These are phyloP conservation scores for Melanchra persicariae DNA, from an alignment of 2,888 invertebrate genomes.

Conservation along the genomic window DNA sequence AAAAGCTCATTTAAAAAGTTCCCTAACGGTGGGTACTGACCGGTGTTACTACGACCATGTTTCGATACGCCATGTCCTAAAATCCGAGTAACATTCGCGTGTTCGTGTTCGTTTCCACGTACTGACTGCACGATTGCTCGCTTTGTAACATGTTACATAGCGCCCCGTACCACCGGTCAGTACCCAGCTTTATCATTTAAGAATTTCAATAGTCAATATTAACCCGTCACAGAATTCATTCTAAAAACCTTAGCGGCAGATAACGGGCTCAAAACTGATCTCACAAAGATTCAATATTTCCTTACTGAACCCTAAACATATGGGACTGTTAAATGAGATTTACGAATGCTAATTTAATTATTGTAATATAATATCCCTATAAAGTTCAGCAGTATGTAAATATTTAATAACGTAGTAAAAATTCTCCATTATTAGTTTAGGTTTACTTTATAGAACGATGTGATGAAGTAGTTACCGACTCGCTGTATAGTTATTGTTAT, in stretches of 20 bases:
- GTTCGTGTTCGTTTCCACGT: too few relatives aligned
- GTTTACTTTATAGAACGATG: conserved; percentile 58
- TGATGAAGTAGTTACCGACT: conserved; percentile 76
- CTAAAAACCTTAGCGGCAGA: neutral
- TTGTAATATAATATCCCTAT: neutral
- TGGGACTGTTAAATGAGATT: neutral
- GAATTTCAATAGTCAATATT: too few relatives aligned
- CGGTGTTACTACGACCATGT: too few relatives aligned
- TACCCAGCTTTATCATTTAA: too few relatives aligned
- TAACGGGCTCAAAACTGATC: neutral
- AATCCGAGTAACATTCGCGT: too few relatives aligned
- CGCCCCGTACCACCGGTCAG: too few relatives aligned
- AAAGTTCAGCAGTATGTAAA: conserved; percentile 43
- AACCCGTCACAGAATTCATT: too few relatives aligned
- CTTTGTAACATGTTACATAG: too few relatives aligned
- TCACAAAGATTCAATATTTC: neutral
- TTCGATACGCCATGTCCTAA: too few relatives aligned
- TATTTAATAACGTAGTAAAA: conserved; percentile 36
- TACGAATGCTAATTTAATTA: neutral
- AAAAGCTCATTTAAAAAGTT: too few relatives aligned
- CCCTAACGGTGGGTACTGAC: too few relatives aligned
- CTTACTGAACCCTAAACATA: neutral
- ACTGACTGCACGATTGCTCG: too few relatives aligned
- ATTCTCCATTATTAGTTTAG: conserved; percentile 54
- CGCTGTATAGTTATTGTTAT: conserved; percentile 57